Evolutionary conservation across 2,797 vertebrate species (phyloP).

Genomic region (Acrossocheilus fasciatus): DNA sequence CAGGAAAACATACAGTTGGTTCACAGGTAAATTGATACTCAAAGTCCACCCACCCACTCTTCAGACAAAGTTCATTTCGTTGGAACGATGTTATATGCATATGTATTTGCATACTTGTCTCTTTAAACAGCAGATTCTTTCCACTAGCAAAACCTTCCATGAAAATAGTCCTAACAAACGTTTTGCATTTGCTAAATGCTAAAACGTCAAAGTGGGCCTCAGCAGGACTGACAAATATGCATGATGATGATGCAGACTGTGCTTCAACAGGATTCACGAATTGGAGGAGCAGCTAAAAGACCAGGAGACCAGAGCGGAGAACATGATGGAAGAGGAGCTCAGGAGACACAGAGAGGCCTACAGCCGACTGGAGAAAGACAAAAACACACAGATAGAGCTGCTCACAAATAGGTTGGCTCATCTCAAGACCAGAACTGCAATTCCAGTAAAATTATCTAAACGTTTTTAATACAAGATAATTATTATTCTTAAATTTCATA

Average conservation of each 20-base stretch:
- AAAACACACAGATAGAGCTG: conserved; percentile 88
- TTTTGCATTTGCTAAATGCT: conserved; percentile 5
- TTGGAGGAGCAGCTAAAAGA: conserved; percentile 96
- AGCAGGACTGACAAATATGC: background rate
- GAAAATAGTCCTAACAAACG: background rate
- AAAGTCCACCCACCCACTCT: background rate
- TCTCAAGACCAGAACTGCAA: background rate
- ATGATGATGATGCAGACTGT: conserved; percentile 5
- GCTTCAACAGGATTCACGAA: conserved; percentile 86
- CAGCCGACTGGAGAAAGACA: conserved; percentile 91
- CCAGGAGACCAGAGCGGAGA: conserved; percentile 89
- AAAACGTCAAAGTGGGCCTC: background rate
- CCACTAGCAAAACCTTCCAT: background rate
- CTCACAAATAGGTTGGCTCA: conserved; percentile 75
- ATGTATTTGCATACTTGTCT: conserved; percentile 22
- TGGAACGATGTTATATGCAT: conserved; percentile 6
- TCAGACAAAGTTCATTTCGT: background rate
- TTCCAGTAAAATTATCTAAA: background rate
- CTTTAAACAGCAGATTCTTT: conserved; percentile 1
- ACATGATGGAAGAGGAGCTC: conserved; percentile 83
- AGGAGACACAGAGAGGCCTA: conserved; percentile 89
- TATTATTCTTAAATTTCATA: too few relatives aligned
- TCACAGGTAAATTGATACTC: conserved; percentile 83
- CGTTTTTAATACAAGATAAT: background rate
- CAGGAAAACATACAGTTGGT: conserved; percentile 95